Percentiles rank a stretch among this genome's conserved stretches.
Evolutionary conservation across 2,113 vertebrate genomes (phyloP).

Genomic region (Epinephelus fuscoguttatus): DNA sequence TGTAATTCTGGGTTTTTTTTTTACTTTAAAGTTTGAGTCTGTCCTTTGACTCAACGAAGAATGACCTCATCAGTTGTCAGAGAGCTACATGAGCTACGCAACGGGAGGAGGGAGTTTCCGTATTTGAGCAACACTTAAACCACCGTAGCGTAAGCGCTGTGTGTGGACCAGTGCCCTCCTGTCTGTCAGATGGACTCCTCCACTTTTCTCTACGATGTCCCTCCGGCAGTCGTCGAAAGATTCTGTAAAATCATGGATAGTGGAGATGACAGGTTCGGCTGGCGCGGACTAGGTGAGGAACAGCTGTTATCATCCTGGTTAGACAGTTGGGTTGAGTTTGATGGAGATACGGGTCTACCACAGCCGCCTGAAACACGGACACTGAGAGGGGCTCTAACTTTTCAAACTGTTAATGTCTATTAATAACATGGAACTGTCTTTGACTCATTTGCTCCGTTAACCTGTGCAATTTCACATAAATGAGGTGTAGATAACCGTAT

Average conservation of each 20-base stretch:
- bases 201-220: conserved; percentile 81
- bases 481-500: no score
- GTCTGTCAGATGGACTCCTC: conserved; percentile 36
- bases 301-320: neutral
- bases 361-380: neutral
- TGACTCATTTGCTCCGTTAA: no score
- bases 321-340: neutral
- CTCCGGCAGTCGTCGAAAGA: conserved; percentile 76
- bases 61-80: neutral
- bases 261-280: conserved; percentile 82
- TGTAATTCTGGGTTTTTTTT: no score
- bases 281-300: conserved; percentile 86
- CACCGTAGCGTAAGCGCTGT: neutral
- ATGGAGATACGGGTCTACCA: neutral
- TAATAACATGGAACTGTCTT: neutral
- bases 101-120: conserved; percentile 7
- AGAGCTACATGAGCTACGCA: neutral
- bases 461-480: no score
- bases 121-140: neutral
- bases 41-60: neutral
- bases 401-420: neutral
- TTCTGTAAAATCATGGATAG: conserved; percentile 85
- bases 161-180: neutral
- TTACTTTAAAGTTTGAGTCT: no score
- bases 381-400: no score